Evolutionary conservation across 1,140 invertebrate genomes (phyloP).

Genomic region (Bombus superbus): DNA sequence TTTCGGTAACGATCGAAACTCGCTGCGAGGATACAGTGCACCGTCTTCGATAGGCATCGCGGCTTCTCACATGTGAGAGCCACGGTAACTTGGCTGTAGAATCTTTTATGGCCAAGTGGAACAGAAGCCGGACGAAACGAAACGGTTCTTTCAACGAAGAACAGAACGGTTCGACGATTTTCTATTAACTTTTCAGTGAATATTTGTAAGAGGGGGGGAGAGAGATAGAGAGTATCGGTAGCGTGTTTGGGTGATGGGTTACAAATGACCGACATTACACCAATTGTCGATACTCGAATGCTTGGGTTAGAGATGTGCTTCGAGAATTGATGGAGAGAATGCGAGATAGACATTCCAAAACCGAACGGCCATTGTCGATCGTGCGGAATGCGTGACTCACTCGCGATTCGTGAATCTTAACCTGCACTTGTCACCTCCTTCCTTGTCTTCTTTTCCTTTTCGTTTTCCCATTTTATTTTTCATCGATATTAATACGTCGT

Average conservation of each 20-base stretch:
- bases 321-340: slow-evolving; percentile 2
- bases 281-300: slow-evolving; percentile 33
- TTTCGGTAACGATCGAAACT: slow-evolving; percentile 68
- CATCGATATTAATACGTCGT: no score
- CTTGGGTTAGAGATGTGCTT: slow-evolving; percentile 42
- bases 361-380: slow-evolving; percentile 2
- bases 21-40: slow-evolving; percentile 42
- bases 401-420: not conserved
- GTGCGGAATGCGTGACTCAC: slow-evolving; percentile 21
- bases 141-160: slow-evolving; percentile 39
- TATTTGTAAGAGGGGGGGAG: not conserved
- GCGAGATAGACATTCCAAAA: slow-evolving; percentile 27
- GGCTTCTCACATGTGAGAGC: slow-evolving; percentile 40
- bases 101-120: slow-evolving; percentile 53
- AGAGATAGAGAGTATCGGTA: not conserved
- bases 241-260: not conserved
- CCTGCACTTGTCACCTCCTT: not conserved
- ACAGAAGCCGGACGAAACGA: slow-evolving; percentile 33
- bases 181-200: slow-evolving; percentile 29
- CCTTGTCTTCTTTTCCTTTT: not conserved
- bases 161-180: not conserved
- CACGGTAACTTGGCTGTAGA: slow-evolving; percentile 1
- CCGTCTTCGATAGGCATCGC: slow-evolving; percentile 54
- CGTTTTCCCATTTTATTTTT: not conserved
- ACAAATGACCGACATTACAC: slow-evolving; percentile 53